phyloP scores from a whole-genome alignment of 2,888 invertebrate genomes.

The Tethea ocularis region DNA sequence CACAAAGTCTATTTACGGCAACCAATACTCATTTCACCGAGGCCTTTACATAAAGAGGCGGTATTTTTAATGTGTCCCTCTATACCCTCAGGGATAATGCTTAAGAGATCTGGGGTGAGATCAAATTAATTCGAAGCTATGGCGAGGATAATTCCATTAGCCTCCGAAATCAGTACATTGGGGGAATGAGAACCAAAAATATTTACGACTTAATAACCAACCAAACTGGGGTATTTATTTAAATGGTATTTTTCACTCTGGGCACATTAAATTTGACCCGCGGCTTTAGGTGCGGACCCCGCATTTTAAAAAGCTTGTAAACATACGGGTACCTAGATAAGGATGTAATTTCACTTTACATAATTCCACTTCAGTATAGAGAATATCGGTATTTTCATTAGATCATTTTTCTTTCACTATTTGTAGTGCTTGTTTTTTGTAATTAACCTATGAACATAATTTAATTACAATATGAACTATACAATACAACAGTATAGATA shows the following conservation, averaged over 20 bases:
- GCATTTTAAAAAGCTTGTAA: slow-evolving; percentile 3
- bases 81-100: slow-evolving; percentile 48
- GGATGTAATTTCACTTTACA: too few relatives aligned
- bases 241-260: slow-evolving; percentile 15
- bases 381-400: too few relatives aligned
- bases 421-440: too few relatives aligned
- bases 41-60: slow-evolving; percentile 9
- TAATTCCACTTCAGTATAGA: too few relatives aligned
- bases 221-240: slow-evolving; percentile 40
- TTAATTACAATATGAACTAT: too few relatives aligned
- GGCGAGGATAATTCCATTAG: slow-evolving; percentile 71
- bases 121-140: slow-evolving; percentile 66
- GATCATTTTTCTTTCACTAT: too few relatives aligned
- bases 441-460: too few relatives aligned
- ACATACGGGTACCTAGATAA: background rate
- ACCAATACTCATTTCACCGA: background rate
- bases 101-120: slow-evolving; percentile 58
- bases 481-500: too few relatives aligned
- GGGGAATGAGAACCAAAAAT: slow-evolving; percentile 42
- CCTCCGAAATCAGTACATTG: slow-evolving; percentile 44
- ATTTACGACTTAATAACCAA: slow-evolving; percentile 65
- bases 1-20: background rate
- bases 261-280: slow-evolving; percentile 5
- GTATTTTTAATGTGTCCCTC: slow-evolving; percentile 51
- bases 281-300: background rate